Evolutionary conservation across 2,888 invertebrate species (phyloP).

Genomic region (Mactromeris polynyma): DNA sequence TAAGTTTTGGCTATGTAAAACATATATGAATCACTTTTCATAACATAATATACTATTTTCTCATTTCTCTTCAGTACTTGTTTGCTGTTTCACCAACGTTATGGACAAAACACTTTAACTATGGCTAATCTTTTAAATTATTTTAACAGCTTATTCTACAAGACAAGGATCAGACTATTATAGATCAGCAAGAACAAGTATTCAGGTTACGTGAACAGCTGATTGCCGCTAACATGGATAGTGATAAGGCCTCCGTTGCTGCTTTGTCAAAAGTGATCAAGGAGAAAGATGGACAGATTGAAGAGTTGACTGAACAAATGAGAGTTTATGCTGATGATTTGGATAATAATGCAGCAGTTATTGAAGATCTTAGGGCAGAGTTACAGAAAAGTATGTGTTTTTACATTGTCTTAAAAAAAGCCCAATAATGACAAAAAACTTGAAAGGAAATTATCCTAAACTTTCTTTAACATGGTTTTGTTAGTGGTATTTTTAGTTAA

Average conservation of each 20-base stretch:
- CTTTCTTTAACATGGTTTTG: no score
- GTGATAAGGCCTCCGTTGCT: slow-evolving; percentile 87
- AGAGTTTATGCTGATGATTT: slow-evolving; percentile 91
- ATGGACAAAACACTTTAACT: no score
- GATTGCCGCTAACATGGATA: slow-evolving; percentile 87
- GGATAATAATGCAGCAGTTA: slow-evolving; percentile 91
- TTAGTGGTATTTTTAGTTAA: no score
- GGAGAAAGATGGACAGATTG: slow-evolving; percentile 91
- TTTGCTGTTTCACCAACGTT: no score
- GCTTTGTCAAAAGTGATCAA: slow-evolving; percentile 88
- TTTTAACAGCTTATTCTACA: slow-evolving; percentile 88
- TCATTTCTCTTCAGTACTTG: no score
- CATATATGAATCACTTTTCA: no score
- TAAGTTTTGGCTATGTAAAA: no score
- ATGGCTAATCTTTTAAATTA: background rate
- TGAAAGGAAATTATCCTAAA: no score
- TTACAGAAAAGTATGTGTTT: slow-evolving; percentile 84
- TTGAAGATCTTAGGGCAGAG: slow-evolving; percentile 91
- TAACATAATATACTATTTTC: no score
- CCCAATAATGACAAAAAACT: no score
- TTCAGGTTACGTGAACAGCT: slow-evolving; percentile 87
- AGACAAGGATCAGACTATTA: slow-evolving; percentile 92
- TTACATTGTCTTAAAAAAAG: no score
- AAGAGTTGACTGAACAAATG: slow-evolving; percentile 92
- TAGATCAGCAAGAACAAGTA: slow-evolving; percentile 90